Percentiles rank a stretch among this genome's conserved stretches.
Conservation (phyloP, 2,888 invertebrate species). For the Abrostola triplasia region DNA sequence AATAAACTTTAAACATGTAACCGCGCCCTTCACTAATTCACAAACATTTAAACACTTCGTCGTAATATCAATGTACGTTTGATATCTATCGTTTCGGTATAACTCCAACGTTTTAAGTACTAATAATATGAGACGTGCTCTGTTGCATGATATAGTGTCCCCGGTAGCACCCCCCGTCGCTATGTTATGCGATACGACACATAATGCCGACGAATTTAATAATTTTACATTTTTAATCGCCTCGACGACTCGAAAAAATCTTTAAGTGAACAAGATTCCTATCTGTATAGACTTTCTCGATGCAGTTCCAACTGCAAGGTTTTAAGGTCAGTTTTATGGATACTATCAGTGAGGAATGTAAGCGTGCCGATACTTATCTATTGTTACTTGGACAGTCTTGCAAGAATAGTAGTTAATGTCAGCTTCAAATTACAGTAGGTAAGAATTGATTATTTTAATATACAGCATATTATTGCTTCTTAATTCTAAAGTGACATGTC, state of each 20-base stretch:
- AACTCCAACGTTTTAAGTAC: slow-evolving; percentile 79
- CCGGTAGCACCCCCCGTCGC: slow-evolving; percentile 85
- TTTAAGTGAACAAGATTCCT: slow-evolving; percentile 50
- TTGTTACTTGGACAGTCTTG: slow-evolving; percentile 2
- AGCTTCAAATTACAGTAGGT: not conserved
- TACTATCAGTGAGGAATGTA: slow-evolving; percentile 7
- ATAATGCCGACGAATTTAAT: slow-evolving; percentile 73
- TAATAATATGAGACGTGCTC: slow-evolving; percentile 68
- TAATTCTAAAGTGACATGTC: too few relatives aligned
- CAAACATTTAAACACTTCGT: slow-evolving; percentile 70
- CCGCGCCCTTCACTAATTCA: slow-evolving; percentile 63
- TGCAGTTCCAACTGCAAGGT: slow-evolving; percentile 30
- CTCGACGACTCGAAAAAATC: slow-evolving; percentile 53
- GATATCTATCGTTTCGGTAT: slow-evolving; percentile 79
- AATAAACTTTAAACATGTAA: slow-evolving; percentile 1
- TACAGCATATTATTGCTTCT: too few relatives aligned
- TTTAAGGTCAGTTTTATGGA: slow-evolving; percentile 24
- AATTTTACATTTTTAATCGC: slow-evolving; percentile 60
- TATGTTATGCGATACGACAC: slow-evolving; percentile 80
- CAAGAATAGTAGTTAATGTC: not conserved
- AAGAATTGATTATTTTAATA: not conserved
- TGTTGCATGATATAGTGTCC: slow-evolving; percentile 70
- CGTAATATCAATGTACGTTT: slow-evolving; percentile 73
- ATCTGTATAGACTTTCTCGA: slow-evolving; percentile 54
- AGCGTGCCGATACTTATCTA: slow-evolving; percentile 10